These are phyloP conservation scores for Macrosoma leucophasiata DNA, from an alignment of 2,888 invertebrate genomes.

Conservation along the genomic window DNA sequence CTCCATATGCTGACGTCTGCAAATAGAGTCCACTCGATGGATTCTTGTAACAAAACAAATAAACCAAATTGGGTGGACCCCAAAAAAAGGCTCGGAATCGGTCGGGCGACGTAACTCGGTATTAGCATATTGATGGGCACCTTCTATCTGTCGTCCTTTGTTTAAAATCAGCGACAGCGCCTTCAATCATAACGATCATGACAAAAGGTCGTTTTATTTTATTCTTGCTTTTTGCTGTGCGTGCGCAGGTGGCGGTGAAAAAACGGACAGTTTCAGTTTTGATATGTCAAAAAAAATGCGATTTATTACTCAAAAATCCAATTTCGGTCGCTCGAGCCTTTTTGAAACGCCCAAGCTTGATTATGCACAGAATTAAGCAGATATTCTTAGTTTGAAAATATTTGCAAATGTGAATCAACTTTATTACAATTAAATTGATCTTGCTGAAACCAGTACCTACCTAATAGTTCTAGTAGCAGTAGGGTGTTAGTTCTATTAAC, in stretches of 20 bases:
- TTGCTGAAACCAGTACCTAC: too few relatives aligned
- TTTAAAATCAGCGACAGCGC: conserved; percentile 72
- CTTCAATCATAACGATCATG: conserved; percentile 67
- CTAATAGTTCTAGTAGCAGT: too few relatives aligned
- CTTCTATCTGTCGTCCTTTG: conserved; percentile 65
- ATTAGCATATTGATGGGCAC: conserved; percentile 72
- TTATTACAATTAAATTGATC: too few relatives aligned
- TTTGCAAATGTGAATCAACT: too few relatives aligned
- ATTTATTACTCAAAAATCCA: too few relatives aligned
- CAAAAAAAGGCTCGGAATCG: conserved; percentile 50
- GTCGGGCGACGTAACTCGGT: conserved; percentile 46
- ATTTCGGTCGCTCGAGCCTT: too few relatives aligned
- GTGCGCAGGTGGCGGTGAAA: conserved; percentile 59
- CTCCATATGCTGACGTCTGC: conserved; percentile 50
- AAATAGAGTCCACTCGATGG: conserved; percentile 60
- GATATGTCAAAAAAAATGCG: too few relatives aligned
- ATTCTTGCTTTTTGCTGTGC: conserved; percentile 49
- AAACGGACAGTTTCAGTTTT: too few relatives aligned
- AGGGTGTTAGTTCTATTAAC: too few relatives aligned
- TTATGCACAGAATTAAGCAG: too few relatives aligned
- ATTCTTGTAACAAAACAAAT: conserved; percentile 68
- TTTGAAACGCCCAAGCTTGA: too few relatives aligned
- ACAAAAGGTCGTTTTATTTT: conserved; percentile 55
- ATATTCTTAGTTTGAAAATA: too few relatives aligned
- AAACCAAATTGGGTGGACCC: conserved; percentile 63